Conservation (phyloP, 2,113 vertebrate genomes). For the Haliaeetus leucogaster region DNA sequence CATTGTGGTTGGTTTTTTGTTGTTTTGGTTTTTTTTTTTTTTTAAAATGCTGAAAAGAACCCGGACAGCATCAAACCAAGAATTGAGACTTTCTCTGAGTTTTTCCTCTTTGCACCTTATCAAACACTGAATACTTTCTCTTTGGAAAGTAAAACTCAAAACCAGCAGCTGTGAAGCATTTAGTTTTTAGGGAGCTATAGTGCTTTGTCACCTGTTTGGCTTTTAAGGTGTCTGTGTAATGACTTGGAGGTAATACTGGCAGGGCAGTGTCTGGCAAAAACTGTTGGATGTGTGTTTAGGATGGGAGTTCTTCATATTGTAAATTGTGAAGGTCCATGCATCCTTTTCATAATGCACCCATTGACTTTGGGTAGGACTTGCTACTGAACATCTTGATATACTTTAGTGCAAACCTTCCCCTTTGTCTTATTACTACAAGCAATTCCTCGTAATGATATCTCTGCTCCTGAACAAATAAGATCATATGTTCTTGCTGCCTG, state of each 20-base stretch:
- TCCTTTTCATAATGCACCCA: background rate
- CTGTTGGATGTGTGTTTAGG: background rate
- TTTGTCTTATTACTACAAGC: background rate
- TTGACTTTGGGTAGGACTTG: background rate
- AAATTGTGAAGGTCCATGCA: accelerated
- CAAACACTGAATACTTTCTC: background rate
- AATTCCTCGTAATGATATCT: background rate
- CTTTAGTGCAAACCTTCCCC: background rate
- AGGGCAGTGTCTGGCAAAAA: accelerated
- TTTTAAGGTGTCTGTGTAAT: background rate
- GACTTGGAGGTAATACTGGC: background rate
- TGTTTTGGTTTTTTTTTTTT: background rate
- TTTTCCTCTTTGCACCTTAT: background rate
- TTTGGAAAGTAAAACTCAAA: background rate
- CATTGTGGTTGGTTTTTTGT: background rate
- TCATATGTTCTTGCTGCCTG: background rate
- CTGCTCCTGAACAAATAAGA: background rate
- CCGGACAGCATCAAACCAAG: background rate
- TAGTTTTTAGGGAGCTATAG: background rate
- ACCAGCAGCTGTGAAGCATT: background rate
- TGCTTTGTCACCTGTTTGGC: background rate
- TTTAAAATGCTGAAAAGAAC: background rate
- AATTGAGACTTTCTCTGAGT: background rate
- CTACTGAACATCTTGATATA: background rate
- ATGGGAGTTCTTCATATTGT: background rate